Base-by-base conservation (phyloP, 2,113 vertebrate genomes). In the Brienomyrus brachyistius region DNA sequence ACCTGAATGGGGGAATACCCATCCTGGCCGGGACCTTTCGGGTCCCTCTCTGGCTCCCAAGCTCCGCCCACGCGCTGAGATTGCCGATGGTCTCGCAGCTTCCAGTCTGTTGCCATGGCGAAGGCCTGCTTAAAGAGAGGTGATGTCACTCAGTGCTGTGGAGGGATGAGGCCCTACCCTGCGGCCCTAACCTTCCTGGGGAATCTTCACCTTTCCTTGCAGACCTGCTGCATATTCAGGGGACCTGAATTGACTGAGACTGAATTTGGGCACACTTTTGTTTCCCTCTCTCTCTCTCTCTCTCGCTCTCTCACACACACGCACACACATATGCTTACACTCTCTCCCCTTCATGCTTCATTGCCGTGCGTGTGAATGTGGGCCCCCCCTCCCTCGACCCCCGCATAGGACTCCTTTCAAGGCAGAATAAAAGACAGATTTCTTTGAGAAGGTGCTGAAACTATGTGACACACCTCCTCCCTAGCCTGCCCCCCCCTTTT, bases 381-480 rank as follows among this genome's bases (percentile, higher is more conserved):
- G 1, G 83, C 89, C 21, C 51, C 85, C 52, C 86, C 52, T 50
- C 87, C 87, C 66, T 82, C 48, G 66, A n/a, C 88, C 85, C 84
- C 86, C 91, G 90, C 92, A 87, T 89, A 85, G 89, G 89, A 82
- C 89, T 89, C 92, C 87, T 89, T 94, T 94, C 92, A 91, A 92
- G 89, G 86, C 89, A 74, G 90, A 91, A 94, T 93, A 91, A 94
- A 93, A 92, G 92, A 91, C 91, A 91, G 90, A 94, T 93, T 94
- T 92, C 92, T 92, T 83, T 91, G 88, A 91, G 92, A 92, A 91
- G 91, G 91, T 93, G 89, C 88, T 90, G 87, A 86, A 90, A 82
- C 80, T 80, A 86, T 56, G 82, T 88, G 0, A 0, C 0, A 86
- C 77, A n/a, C 85, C 66, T 0, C 85, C 70, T 84, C n/a, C 31